Conservation (phyloP, 1,140 invertebrate genomes). For the Rhynchophorus ferrugineus region DNA sequence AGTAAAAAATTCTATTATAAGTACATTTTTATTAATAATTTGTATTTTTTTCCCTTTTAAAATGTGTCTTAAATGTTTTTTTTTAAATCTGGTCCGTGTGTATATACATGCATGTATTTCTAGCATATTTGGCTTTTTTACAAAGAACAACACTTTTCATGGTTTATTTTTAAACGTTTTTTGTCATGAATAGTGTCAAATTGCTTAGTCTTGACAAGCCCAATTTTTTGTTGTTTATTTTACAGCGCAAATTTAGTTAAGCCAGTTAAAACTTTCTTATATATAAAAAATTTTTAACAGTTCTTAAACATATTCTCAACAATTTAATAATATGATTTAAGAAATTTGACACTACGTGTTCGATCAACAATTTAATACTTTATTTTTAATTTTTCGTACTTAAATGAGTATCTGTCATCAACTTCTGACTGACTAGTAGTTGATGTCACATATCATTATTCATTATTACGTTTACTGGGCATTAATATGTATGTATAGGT, state of each 20-base stretch:
- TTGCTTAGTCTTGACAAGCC: constrained; percentile 1
- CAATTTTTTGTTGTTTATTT: too few species aligned
- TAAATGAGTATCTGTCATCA: neutral
- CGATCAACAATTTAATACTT: constrained; percentile 10
- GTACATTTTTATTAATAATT: constrained; percentile 7
- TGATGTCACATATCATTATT: too few species aligned
- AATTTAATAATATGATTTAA: constrained; percentile 13
- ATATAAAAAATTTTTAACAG: constrained; percentile 7
- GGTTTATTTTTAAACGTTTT: constrained; percentile 7
- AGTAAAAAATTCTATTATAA: constrained; percentile 13
- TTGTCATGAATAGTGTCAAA: constrained; percentile 11
- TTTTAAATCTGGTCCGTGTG: constrained; percentile 4
- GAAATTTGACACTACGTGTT: constrained; percentile 15
- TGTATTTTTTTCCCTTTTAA: constrained; percentile 1
- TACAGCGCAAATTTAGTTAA: too few species aligned
- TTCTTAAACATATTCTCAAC: constrained; percentile 10
- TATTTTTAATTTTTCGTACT: neutral
- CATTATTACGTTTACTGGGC: too few species aligned
- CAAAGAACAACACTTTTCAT: constrained; percentile 10
- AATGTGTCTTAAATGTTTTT: neutral
- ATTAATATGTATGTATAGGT: too few species aligned
- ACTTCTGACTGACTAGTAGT: too few species aligned
- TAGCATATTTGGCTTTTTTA: constrained; percentile 7
- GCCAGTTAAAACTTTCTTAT: too few species aligned
- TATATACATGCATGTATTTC: constrained; percentile 1